These are phyloP conservation scores for Aethes cnicana DNA, from an alignment of 2,888 invertebrate species.

Conservation along the genomic window DNA sequence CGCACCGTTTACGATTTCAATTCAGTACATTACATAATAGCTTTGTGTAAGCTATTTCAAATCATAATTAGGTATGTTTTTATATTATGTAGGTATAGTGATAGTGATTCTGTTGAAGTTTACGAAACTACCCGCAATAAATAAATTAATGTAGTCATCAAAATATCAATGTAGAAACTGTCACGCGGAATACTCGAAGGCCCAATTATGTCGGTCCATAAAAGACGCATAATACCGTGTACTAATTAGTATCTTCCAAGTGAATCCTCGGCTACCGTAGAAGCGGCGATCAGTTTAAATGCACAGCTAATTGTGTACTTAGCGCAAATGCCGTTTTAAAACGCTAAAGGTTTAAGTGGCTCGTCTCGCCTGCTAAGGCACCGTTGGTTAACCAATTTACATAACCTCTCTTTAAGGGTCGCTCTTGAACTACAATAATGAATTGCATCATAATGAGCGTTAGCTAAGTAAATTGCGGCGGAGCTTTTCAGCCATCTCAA, in stretches of 20 bases:
- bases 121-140: too few relatives aligned
- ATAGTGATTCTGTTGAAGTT: too few relatives aligned
- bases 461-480: conserved; percentile 23
- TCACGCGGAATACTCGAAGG: conserved; percentile 7
- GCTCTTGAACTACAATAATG: conserved; percentile 30
- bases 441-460: conserved; percentile 25
- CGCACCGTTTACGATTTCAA: too few relatives aligned
- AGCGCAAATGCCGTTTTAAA: conserved; percentile 30
- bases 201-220: conserved; percentile 23
- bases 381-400: conserved; percentile 30
- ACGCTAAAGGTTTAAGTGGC: conserved; percentile 29
- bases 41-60: too few relatives aligned
- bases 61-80: too few relatives aligned
- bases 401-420: conserved; percentile 27
- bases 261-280: conserved; percentile 24
- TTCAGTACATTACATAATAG: too few relatives aligned
- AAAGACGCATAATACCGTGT: conserved; percentile 26
- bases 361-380: conserved; percentile 26
- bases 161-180: conserved; percentile 7
- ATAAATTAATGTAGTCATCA: not conserved
- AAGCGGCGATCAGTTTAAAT: conserved; percentile 30
- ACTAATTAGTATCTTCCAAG: conserved; percentile 31
- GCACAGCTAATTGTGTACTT: conserved; percentile 32
- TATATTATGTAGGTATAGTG: too few relatives aligned
- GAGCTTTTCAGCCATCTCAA: conserved; percentile 22